Conservation (phyloP, 2,888 invertebrate species). For the Drosophila cognata region DNA sequence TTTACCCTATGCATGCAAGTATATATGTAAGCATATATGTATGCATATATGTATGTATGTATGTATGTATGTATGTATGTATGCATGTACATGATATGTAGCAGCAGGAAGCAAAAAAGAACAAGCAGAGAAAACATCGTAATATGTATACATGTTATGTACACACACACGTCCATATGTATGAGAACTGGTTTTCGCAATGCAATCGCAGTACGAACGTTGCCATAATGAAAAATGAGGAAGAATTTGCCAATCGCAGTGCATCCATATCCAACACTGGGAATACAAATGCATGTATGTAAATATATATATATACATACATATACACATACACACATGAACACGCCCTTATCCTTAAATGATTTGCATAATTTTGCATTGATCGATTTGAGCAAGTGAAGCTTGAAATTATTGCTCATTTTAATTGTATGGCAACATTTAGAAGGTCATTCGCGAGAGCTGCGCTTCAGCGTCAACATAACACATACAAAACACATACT, state of each 20-base stretch:
- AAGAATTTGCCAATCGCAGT: constrained; percentile 44
- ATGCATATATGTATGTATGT: constrained; percentile 11
- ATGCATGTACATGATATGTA: neutral
- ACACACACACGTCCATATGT: constrained; percentile 9
- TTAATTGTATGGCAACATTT: constrained; percentile 8
- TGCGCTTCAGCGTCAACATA: constrained; percentile 4
- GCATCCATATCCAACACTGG: constrained; percentile 20
- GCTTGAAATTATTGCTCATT: constrained; percentile 10
- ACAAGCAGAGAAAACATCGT: constrained; percentile 39
- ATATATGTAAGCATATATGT: neutral
- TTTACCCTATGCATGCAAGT: constrained; percentile 24
- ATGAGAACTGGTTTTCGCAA: constrained; percentile 45
- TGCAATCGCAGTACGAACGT: constrained; percentile 48
- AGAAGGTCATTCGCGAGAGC: constrained; percentile 33
- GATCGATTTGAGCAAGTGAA: constrained; percentile 32
- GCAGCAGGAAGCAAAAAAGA: constrained; percentile 17
- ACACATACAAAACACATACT: constrained; percentile 1
- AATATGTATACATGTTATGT: constrained; percentile 26
- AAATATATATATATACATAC: neutral
- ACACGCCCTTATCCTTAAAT: constrained; percentile 3
- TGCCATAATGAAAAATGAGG: constrained; percentile 23
- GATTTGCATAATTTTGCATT: constrained; percentile 44
- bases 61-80: neutral
- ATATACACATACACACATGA: neutral
- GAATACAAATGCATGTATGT: neutral